phyloP scores from a whole-genome alignment of 1,140 invertebrate genomes.

The Frieseomelitta varia region DNA sequence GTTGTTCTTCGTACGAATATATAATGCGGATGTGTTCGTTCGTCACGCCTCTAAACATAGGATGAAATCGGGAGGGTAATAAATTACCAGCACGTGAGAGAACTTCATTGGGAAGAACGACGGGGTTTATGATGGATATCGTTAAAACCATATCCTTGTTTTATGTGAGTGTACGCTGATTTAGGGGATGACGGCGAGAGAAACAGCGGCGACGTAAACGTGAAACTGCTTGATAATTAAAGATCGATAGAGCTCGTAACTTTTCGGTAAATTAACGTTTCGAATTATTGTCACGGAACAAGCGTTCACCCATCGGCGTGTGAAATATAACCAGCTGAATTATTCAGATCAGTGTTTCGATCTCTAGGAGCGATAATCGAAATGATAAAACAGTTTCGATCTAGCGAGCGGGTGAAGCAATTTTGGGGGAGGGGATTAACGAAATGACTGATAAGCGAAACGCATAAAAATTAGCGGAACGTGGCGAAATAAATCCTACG shows the following conservation, averaged over 20 bases:
- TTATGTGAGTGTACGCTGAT: conserved; percentile 17
- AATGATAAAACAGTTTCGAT: neutral
- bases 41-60: conserved; percentile 35
- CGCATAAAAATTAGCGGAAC: conserved; percentile 16
- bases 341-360: neutral
- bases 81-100: conserved; percentile 60
- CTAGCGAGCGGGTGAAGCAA: neutral
- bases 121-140: conserved; percentile 72
- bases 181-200: neutral
- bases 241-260: neutral
- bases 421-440: neutral
- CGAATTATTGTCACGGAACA: neutral
- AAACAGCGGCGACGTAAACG: neutral
- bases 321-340: neutral
- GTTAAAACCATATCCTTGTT: conserved; percentile 77
- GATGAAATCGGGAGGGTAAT: conserved; percentile 58
- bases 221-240: neutral
- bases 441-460: neutral
- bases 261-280: neutral
- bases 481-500: conserved; percentile 60
- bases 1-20: conserved; percentile 24
- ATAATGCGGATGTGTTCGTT: neutral
- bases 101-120: conserved; percentile 35
- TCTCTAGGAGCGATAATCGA: neutral
- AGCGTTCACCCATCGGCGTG: no score